These are phyloP conservation scores for Noctuana brunneofusca DNA, from an alignment of 2,888 invertebrate species.

Conservation along the genomic window DNA sequence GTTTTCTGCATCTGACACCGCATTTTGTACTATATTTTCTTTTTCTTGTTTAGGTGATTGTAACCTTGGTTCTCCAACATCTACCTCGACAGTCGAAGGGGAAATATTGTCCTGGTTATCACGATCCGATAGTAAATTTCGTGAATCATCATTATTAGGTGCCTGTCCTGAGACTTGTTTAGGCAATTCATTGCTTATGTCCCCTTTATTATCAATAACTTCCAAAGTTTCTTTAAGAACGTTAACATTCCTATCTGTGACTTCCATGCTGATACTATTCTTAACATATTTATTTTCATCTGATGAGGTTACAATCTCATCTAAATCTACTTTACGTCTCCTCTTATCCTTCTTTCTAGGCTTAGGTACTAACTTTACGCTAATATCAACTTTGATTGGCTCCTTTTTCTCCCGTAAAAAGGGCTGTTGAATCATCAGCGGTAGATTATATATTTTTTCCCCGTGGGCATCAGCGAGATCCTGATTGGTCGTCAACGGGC, in stretches of 20 bases:
- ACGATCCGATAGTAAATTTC: conserved; percentile 8
- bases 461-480: conserved; percentile 72
- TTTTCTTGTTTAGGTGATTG: conserved; percentile 3
- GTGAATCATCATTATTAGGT: conserved; percentile 28
- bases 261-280: conserved; percentile 76
- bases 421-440: conserved; percentile 82
- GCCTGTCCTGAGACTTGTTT: conserved; percentile 35
- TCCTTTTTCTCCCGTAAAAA: conserved; percentile 85
- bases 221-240: conserved; percentile 66
- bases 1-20: neutral
- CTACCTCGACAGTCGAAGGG: conserved; percentile 4
- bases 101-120: conserved; percentile 2
- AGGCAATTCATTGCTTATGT: neutral
- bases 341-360: conserved; percentile 73
- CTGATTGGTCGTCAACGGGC: conserved; percentile 78
- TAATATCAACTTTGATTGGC: conserved; percentile 90
- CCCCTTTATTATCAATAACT: conserved; percentile 48
- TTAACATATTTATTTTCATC: conserved; percentile 63
- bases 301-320: conserved; percentile 54
- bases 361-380: conserved; percentile 88
- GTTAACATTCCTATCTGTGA: conserved; percentile 64
- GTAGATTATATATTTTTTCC: conserved; percentile 74
- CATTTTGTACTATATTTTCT: neutral
- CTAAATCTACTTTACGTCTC: conserved; percentile 58
- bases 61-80: conserved; percentile 2